Percentiles rank a stretch among this genome's conserved stretches.
These are phyloP conservation scores for Halcyon badia DNA, from an alignment of 2,797 vertebrate genomes.

Conservation along the genomic window DNA sequence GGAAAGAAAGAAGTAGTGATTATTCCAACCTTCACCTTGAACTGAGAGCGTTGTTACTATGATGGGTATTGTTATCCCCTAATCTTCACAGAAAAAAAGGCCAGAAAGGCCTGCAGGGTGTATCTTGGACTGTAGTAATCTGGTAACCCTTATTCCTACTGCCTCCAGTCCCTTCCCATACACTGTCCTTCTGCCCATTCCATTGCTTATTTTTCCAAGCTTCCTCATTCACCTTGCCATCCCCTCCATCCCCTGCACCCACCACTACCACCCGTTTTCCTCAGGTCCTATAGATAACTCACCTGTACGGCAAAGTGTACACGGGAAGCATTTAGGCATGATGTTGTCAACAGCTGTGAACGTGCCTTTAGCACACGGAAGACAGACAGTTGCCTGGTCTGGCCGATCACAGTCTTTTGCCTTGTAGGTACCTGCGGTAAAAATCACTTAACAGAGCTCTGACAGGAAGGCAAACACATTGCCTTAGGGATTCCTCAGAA, in stretches of 20 bases:
- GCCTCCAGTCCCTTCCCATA: background rate
- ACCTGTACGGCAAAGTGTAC: slow-evolving; percentile 42
- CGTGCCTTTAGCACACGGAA: background rate
- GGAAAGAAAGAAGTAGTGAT: background rate
- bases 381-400: slow-evolving; percentile 10
- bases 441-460: background rate
- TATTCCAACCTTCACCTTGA: background rate
- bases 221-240: rapidly evolving
- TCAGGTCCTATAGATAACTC: background rate
- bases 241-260: background rate
- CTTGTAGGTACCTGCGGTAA: slow-evolving; percentile 70
- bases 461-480: rapidly evolving
- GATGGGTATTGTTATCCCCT: background rate
- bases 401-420: slow-evolving; percentile 49
- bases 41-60: background rate
- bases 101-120: background rate
- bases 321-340: slow-evolving; percentile 35
- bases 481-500: background rate
- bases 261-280: background rate
- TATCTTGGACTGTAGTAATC: background rate
- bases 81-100: background rate
- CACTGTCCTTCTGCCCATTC: background rate
- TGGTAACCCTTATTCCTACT: background rate
- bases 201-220: background rate
- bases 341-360: slow-evolving; percentile 60